A percentile compares a stretch with the other conserved stretches of the same genome.
Evolutionary conservation across 2,888 invertebrate species (phyloP).

Genomic region (Entomobrya multifasciata): DNA sequence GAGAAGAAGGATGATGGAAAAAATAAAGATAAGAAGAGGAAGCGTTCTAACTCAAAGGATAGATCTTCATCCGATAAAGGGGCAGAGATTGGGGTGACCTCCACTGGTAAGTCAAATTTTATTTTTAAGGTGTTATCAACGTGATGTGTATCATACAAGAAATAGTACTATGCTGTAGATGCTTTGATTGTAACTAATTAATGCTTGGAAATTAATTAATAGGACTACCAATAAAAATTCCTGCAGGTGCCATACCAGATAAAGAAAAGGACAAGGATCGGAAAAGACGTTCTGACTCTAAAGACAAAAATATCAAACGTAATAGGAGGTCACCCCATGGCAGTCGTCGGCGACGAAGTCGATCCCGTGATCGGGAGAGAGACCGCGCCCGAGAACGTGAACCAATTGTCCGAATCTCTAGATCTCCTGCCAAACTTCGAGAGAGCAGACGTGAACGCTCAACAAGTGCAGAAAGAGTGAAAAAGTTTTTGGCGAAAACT

Average conservation of each 20-base stretch:
- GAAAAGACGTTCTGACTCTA: constrained; percentile 42
- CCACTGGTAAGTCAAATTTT: too few relatives aligned
- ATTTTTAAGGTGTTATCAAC: too few relatives aligned
- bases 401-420: constrained; percentile 57
- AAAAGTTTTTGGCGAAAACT: constrained; percentile 75
- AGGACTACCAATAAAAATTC: constrained; percentile 75
- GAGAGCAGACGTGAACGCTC: constrained; percentile 33
- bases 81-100: constrained; percentile 65
- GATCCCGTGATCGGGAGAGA: constrained; percentile 43
- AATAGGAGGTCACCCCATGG: constrained; percentile 40
- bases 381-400: constrained; percentile 71
- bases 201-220: too few relatives aligned
- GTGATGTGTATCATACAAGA: too few relatives aligned
- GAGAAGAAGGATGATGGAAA: constrained; percentile 30
- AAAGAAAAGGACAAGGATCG: background rate
- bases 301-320: constrained; percentile 49
- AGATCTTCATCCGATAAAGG: constrained; percentile 13
- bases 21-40: constrained; percentile 32
- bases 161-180: too few relatives aligned
- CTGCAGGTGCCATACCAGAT: constrained; percentile 58
- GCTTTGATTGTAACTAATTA: too few relatives aligned
- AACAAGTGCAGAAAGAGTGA: constrained; percentile 63
- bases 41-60: constrained; percentile 35
- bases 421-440: constrained; percentile 38
- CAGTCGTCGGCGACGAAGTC: background rate